Percentiles rank a stretch among this genome's conserved stretches.
Evolutionary conservation across 2,113 vertebrate genomes (phyloP).

Genomic region (Pygoscelis adeliae): DNA sequence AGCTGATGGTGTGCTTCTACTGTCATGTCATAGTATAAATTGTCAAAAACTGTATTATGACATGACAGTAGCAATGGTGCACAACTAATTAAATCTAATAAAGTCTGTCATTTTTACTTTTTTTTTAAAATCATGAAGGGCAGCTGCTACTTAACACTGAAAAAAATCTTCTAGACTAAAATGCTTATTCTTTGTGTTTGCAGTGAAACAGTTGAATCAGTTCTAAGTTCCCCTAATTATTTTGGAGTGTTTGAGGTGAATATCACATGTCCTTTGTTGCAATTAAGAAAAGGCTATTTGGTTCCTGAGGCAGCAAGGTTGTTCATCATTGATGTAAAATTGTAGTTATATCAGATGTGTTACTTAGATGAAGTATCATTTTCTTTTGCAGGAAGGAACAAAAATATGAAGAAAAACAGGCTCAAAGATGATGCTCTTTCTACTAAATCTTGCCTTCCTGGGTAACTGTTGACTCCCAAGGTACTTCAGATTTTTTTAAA

Average conservation of each 20-base stretch:
- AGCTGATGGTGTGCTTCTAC: neutral
- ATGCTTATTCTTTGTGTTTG: neutral
- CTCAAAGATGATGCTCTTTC: neutral
- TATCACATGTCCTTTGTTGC: neutral
- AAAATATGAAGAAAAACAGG: neutral
- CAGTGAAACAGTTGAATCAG: neutral
- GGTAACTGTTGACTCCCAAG: neutral
- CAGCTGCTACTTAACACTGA: neutral
- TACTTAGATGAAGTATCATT: neutral
- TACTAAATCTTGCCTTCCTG: neutral
- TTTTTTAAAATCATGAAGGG: neutral
- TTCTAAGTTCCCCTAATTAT: neutral
- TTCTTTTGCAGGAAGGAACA: neutral
- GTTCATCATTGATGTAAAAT: neutral
- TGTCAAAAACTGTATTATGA: conserved; percentile 1
- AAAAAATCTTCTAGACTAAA: neutral
- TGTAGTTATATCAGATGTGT: neutral
- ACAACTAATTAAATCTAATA: conserved; percentile 24
- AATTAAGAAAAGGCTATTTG: neutral
- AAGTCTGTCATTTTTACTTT: neutral
- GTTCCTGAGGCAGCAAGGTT: neutral
- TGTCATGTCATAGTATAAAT: neutral
- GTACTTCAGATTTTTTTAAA: neutral
- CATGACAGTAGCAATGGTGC: neutral
- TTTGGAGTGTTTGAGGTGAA: neutral